Evolutionary conservation across 2,113 vertebrate genomes (phyloP).

Genomic region (Parotia lawesii): DNA sequence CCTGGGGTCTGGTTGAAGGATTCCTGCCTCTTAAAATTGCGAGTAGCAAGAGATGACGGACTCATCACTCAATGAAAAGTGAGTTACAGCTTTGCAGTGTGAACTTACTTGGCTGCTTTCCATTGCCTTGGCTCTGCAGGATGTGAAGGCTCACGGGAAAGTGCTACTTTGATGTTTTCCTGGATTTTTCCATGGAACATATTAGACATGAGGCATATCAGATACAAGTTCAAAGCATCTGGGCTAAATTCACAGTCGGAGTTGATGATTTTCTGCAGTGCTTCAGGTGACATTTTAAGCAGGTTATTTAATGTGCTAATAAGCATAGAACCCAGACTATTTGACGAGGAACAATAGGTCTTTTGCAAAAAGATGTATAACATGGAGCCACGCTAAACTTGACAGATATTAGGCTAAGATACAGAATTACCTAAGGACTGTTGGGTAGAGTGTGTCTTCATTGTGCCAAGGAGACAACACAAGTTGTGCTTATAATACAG

Average conservation of each 20-base stretch:
- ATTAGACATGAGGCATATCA: not conserved
- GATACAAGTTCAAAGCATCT: not conserved
- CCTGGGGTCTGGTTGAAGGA: slow-evolving; percentile 27
- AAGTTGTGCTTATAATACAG: not conserved
- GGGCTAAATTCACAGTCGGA: not conserved
- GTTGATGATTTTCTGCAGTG: slow-evolving; percentile 4
- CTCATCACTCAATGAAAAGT: slow-evolving; percentile 11
- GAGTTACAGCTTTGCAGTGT: not conserved
- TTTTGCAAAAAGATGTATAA: not conserved
- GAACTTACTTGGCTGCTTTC: slow-evolving; percentile 19
- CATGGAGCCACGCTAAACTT: not conserved
- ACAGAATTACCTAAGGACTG: not conserved
- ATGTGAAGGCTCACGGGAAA: not conserved
- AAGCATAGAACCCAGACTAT: not conserved
- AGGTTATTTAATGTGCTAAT: slow-evolving; percentile 33
- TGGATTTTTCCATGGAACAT: not conserved
- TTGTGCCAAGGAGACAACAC: not conserved
- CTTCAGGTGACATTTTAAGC: slow-evolving; percentile 15
- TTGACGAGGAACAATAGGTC: not conserved
- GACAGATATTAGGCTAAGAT: not conserved
- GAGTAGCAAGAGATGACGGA: not conserved
- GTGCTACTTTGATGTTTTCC: not conserved
- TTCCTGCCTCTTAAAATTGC: not conserved
- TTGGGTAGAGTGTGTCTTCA: not conserved
- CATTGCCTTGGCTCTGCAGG: not conserved